Evolutionary conservation across 2,113 vertebrate genomes (phyloP), one percentile per base, ranked within the genome.

Genomic region (Geococcyx californianus): DNA sequence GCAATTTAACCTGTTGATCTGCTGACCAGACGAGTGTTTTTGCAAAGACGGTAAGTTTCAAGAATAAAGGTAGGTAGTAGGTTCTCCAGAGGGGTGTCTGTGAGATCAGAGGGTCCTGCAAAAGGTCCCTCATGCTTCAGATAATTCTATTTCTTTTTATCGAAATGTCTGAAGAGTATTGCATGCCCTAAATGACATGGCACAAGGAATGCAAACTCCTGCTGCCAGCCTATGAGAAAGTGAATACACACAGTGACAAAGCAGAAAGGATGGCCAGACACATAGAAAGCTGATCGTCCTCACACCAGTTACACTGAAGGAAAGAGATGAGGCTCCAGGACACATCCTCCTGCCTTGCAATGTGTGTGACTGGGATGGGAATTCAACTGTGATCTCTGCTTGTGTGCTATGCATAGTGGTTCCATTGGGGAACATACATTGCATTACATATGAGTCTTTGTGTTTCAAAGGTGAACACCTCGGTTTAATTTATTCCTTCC

Each of bases 381-480:
- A 81, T 28, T 38, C 72, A 89, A 16, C 1, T 25, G 17, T 20
- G 31, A 58, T 26, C 31, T 70, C 21, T 49, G 28, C 24, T 49
- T 3, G 1, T 2, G 10, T 11, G 8, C 4, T 62, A 40, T 0
- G 2, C 0, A 1, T 4, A 1, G 31, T 33, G 9, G 15, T 56
- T 70, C 26, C 0, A 47, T 1, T 2, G 5, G 31, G n/a, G 11
- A 89, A 67, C 24, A n/a, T n/a, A n/a, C 63, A 36, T 1, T 63
- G 47, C 6, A 16, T 59, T 29, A 58, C 23, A 7, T 10, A 26
- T 0, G 0, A 58, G 31, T 13, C 54, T 78, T 36, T 83, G 42
- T 0, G 0, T 26, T 67, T 63, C 40, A 58, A 38, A 67, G 52
- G 11, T 44, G 52, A 89, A 6, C 2, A 25, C 24, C 31, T 47